These are phyloP conservation scores for Podocnemis expansa DNA, from an alignment of 2,113 vertebrate species.

Conservation along the genomic window DNA sequence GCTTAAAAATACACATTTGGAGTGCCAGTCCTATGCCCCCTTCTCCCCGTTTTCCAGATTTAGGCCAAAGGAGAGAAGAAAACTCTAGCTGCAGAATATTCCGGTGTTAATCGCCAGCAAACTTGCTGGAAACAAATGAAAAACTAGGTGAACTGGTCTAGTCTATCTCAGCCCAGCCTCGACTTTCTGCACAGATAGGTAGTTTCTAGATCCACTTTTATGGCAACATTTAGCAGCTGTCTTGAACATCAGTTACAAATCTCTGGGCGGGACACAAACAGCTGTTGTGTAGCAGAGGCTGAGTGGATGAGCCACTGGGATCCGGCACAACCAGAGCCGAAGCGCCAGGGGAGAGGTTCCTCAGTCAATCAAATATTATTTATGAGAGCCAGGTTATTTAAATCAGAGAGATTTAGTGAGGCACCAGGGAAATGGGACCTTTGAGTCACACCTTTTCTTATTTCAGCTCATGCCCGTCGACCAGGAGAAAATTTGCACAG, in stretches of 20 bases:
- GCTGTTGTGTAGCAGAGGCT: constrained; percentile 73
- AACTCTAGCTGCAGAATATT: neutral
- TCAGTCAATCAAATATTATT: neutral
- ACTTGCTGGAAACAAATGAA: neutral
- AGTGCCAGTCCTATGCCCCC: rapidly evolving
- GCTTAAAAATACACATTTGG: neutral
- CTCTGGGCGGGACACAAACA: constrained; percentile 74
- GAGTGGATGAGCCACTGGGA: neutral
- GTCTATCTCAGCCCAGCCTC: neutral
- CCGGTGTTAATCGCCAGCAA: neutral
- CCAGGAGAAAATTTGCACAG: neutral
- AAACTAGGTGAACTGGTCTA: neutral
- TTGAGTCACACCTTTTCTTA: neutral
- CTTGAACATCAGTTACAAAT: constrained; percentile 73
- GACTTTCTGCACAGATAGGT: constrained; percentile 49
- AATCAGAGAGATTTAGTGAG: neutral
- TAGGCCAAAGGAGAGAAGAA: neutral
- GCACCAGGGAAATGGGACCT: neutral
- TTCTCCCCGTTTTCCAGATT: rapidly evolving
- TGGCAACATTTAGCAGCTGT: constrained; percentile 78
- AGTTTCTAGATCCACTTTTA: constrained; percentile 44
- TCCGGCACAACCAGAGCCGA: neutral
- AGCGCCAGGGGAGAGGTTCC: neutral
- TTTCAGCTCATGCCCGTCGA: rapidly evolving
- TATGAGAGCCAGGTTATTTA: neutral